Conservation (phyloP, 2,797 vertebrate genomes). For the Ptychadena robeensis region DNA sequence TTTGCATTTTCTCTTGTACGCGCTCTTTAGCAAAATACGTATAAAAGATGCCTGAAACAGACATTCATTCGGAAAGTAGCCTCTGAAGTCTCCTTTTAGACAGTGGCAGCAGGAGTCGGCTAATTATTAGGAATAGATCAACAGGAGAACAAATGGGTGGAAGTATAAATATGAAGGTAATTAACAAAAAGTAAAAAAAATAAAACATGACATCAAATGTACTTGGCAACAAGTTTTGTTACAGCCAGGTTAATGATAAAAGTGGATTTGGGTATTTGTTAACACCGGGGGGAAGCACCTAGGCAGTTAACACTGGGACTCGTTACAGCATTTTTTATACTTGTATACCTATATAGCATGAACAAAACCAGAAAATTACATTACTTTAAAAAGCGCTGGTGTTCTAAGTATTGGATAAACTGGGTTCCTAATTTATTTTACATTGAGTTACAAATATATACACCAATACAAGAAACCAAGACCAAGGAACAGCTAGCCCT, state of each 20-base stretch:
- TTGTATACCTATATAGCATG: not conserved
- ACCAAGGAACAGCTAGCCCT: too few relatives aligned
- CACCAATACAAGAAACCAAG: too few relatives aligned
- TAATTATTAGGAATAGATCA: constrained; percentile 76
- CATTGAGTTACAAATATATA: too few relatives aligned
- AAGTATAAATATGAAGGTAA: constrained; percentile 80
- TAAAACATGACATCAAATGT: constrained; percentile 67
- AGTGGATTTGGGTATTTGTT: constrained; percentile 70
- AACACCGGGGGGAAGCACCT: constrained; percentile 60
- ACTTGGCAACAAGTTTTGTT: constrained; percentile 71
- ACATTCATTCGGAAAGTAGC: constrained; percentile 73
- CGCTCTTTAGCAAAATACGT: constrained; percentile 77
- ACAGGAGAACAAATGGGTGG: constrained; percentile 72
- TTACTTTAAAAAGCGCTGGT: too few relatives aligned
- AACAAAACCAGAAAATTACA: too few relatives aligned
- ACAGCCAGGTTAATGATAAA: constrained; percentile 70
- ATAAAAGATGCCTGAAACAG: constrained; percentile 80
- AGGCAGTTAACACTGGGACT: not conserved
- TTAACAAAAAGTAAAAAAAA: constrained; percentile 73
- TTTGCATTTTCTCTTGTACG: constrained; percentile 79
- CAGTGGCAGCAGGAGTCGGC: constrained; percentile 70
- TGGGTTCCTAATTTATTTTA: too few relatives aligned
- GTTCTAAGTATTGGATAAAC: too few relatives aligned
- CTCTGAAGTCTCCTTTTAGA: constrained; percentile 67
- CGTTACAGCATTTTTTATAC: not conserved